phyloP scores from a whole-genome alignment of 2,888 invertebrate species.

The Epistrophe eligans region DNA sequence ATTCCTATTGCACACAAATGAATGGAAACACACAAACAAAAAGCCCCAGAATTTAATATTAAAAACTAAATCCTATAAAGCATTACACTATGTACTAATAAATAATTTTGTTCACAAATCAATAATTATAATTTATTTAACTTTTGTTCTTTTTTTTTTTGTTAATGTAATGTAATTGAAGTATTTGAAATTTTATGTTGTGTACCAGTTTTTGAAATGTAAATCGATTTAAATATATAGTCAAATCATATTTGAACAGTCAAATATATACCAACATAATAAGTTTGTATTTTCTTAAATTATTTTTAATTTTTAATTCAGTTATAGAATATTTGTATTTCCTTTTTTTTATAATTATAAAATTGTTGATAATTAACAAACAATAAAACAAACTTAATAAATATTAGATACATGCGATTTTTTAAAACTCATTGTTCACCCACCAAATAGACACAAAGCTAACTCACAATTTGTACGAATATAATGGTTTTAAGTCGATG shows the following conservation, averaged over 20 bases:
- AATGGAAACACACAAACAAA: constrained; percentile 40
- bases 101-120: constrained; percentile 41
- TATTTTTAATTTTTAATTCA: background rate
- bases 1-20: constrained; percentile 84
- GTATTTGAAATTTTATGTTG: constrained; percentile 23
- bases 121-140: constrained; percentile 27
- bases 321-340: constrained; percentile 15
- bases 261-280: background rate
- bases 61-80: constrained; percentile 39
- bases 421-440: constrained; percentile 22
- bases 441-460: constrained; percentile 9
- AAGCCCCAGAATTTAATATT: constrained; percentile 1
- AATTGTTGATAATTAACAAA: constrained; percentile 35
- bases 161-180: constrained; percentile 19
- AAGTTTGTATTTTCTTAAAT: background rate
- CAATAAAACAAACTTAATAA: constrained; percentile 26
- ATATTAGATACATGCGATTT: background rate
- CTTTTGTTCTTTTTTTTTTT: constrained; percentile 28
- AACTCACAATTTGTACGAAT: constrained; percentile 7
- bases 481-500: constrained; percentile 11
- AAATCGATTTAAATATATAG: background rate
- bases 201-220: background rate
- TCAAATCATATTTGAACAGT: background rate
- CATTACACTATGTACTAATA: constrained; percentile 36
- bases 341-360: constrained; percentile 33